Evolutionary conservation across 2,797 vertebrate species (phyloP), one percentile per base, ranked within the genome.

Genomic region (Platyrinchus mystaceus): DNA sequence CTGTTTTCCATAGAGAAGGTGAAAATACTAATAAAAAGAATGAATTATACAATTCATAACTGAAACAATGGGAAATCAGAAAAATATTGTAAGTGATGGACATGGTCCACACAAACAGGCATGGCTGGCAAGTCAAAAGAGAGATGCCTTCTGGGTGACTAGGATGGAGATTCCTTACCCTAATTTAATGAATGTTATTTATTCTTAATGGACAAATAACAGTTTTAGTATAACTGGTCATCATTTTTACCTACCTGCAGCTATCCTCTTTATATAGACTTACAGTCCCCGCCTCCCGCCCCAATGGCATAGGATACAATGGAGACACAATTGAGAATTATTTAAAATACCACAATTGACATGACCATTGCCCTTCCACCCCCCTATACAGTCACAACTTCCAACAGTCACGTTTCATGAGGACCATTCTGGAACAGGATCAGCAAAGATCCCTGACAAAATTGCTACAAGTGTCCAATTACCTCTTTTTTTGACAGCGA

Each of bases 1-100:
- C 97, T 97, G 97, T 96, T 96, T 97, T 97, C 96, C 95, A 95
- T n/a, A 95, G 66, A 95, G 83, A 96, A 93, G 88, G 96, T 95
- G 97, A 96, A 97, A 97, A 96, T 84, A 97, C 66, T 96, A 91
- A 96, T 97, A 97, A 75, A 97, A 97, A 97, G 78, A 95, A 97
- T 77, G 91, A 94, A 94, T 96, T 95, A 96, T 97, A 95, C 91
- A 92, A 60, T 95, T 84, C 91, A 55, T 94, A 95, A 95, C 87
- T 95, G 85, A 97, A 97, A 95, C 67, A 96, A 94, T 75, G 94
- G 41, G 75, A 97, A 96, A 96, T 53, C 71, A 93, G 78, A 93
- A 96, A 93, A 97, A 75, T 73, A 94, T 34, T 19, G 0, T 70
- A 94, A 92, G 81, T 89, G 75, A 93, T 69, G 87, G 78, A 91